These are phyloP conservation scores for Ormyrus thymus DNA, from an alignment of 2,888 invertebrate species.

Conservation along the genomic window DNA sequence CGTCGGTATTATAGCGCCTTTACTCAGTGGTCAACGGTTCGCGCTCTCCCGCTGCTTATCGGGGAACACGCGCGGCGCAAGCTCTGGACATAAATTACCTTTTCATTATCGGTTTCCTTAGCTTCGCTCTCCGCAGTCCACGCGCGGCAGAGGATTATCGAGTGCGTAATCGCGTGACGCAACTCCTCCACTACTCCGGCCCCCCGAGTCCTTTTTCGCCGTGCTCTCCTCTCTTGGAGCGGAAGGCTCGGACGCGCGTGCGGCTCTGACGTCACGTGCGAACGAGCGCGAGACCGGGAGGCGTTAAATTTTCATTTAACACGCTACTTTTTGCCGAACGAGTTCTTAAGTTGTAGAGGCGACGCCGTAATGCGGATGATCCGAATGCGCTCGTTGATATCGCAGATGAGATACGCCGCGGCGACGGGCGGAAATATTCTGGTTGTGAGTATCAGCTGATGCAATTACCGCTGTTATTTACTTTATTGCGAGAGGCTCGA, in stretches of 20 bases:
- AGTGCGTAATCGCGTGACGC: slow-evolving; percentile 8
- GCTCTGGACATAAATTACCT: slow-evolving; percentile 53
- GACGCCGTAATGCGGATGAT: slow-evolving; percentile 9
- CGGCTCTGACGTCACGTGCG: neutral
- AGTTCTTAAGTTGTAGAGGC: no score
- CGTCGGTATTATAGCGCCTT: slow-evolving; percentile 37
- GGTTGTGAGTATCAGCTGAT: no score
- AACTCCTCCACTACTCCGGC: slow-evolving; percentile 5
- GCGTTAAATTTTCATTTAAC: slow-evolving; percentile 47
- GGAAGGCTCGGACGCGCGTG: neutral
- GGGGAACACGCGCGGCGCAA: slow-evolving; percentile 36
- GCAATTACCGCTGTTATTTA: slow-evolving; percentile 16
- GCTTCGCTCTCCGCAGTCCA: slow-evolving; percentile 23
- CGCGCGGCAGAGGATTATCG: slow-evolving; percentile 38
- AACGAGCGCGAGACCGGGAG: neutral
- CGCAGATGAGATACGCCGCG: neutral
- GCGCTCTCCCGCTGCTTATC: slow-evolving; percentile 41
- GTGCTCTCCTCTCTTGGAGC: neutral
- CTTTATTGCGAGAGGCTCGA: neutral
- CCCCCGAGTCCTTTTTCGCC: neutral
- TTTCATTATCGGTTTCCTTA: slow-evolving; percentile 49
- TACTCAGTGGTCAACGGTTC: no score
- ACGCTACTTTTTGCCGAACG: slow-evolving; percentile 31
- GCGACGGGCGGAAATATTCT: no score
- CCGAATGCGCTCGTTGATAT: slow-evolving; percentile 24